Conservation (phyloP, 2,888 invertebrate species). For the Dryadula phaetusa region DNA sequence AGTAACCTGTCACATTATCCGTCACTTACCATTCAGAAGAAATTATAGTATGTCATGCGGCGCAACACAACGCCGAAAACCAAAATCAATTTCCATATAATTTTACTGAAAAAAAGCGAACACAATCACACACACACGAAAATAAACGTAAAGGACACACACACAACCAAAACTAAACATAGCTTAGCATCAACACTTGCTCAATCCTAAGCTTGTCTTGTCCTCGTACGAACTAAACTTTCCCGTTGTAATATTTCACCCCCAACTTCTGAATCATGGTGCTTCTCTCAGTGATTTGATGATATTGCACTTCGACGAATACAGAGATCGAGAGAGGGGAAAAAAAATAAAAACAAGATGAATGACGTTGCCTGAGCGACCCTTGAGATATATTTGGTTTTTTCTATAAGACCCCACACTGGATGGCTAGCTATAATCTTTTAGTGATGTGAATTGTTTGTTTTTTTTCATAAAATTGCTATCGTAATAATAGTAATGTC, state of each 20-base stretch:
- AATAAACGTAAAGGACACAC: too few relatives aligned
- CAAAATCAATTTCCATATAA: too few relatives aligned
- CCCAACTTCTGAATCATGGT: constrained; percentile 73
- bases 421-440: constrained; percentile 3
- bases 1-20: too few relatives aligned
- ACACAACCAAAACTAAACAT: too few relatives aligned
- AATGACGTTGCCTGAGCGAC: constrained; percentile 55
- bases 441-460: background rate
- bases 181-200: constrained; percentile 47
- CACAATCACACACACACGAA: too few relatives aligned
- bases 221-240: constrained; percentile 69
- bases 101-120: too few relatives aligned
- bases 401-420: background rate
- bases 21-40: too few relatives aligned
- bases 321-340: constrained; percentile 56
- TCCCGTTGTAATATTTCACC: constrained; percentile 80
- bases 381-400: constrained; percentile 29
- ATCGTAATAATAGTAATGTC: too few relatives aligned
- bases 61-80: too few relatives aligned
- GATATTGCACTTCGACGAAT: constrained; percentile 82
- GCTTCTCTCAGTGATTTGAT: constrained; percentile 84
- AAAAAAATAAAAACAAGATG: constrained; percentile 73
- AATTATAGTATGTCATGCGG: too few relatives aligned
- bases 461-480: too few relatives aligned
- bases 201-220: constrained; percentile 53